Conservation (phyloP, 2,888 invertebrate species). For the Galerucella pusilla region DNA sequence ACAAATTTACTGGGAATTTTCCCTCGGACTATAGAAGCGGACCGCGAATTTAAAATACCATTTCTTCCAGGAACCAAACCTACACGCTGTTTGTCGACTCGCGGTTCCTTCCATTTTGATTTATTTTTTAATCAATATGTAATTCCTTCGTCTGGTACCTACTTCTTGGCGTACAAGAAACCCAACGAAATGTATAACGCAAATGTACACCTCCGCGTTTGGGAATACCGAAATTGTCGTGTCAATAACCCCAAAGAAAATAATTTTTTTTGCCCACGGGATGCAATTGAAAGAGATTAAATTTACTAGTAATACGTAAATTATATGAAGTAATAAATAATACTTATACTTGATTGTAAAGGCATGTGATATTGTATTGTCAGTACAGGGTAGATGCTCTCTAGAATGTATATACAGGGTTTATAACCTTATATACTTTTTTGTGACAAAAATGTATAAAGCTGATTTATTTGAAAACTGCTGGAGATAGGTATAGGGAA, state of each 20-base stretch:
- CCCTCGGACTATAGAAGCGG: conserved; percentile 16
- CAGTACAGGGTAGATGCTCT: too few species aligned
- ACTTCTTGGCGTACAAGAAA: conserved; percentile 18
- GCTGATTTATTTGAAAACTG: too few species aligned
- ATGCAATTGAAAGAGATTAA: not conserved
- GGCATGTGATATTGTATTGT: too few species aligned
- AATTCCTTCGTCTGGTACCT: conserved; percentile 15
- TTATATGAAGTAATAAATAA: too few species aligned
- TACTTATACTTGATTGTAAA: too few species aligned
- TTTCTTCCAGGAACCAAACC: conserved; percentile 35
- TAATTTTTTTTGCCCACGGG: not conserved
- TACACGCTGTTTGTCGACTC: conserved; percentile 28
- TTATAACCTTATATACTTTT: too few species aligned
- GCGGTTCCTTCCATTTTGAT: conserved; percentile 28
- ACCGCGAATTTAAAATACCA: conserved; percentile 27
- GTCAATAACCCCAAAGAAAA: conserved; percentile 6
- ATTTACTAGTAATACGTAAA: too few species aligned
- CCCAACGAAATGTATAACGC: not conserved
- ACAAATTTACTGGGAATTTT: not conserved
- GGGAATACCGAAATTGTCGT: not conserved
- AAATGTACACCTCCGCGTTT: not conserved
- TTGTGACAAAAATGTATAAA: too few species aligned
- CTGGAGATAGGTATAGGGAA: too few species aligned
- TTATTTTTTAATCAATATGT: conserved; percentile 31
- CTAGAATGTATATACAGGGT: too few species aligned